Evolutionary conservation across 2,797 vertebrate species (phyloP), one percentile per base, ranked within the genome.

Genomic region (Perodicticus potto): DNA sequence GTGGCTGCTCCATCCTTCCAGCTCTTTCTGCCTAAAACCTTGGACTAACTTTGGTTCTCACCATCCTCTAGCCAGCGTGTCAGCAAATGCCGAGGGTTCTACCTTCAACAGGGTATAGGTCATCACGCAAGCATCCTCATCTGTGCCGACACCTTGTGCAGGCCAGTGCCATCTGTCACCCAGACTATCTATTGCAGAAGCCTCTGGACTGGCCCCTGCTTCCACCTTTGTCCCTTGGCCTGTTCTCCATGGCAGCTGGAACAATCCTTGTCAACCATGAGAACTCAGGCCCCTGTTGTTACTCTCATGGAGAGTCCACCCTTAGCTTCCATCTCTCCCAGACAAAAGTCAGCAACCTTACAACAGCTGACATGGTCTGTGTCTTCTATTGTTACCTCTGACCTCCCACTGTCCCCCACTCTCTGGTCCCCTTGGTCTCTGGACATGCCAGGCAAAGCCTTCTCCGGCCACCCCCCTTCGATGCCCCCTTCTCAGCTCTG

Each of bases 401-500:
- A 34, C 37, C 10, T 57, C 49, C 49, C 67, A 19, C 40, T 27
- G 27, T 2, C 29, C 17, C 7, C 8, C 0, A 32, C 29, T 7
- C 7, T 1, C 14, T 2, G 19, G 37, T 40, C 27, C n/a, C 70
- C 43, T 69, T 1, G 2, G 25, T 17, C 49, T 70, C 29, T 6
- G 20, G 43, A 17, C 32, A 72, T 22, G 7, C 11, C n/a, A 29
- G 34, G 67, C 1, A 20, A 57, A 7, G 17, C 1, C 59, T 4
- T 29, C 61, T 19, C 27, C n/a, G n/a, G 5, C 22, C 23, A 2
- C 4, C 23, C 3, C 23, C 3, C 0, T 27, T 0, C 1, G 4
- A 7, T 23, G 25, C n/a, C 13, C 25, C 2, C 32, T 4, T 20
- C 67, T 29, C 16, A 3, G 3, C 19, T 55, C 53, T n/a, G 25